Conservation (phyloP, 2,888 invertebrate genomes). For the Nomada ferruginata region DNA sequence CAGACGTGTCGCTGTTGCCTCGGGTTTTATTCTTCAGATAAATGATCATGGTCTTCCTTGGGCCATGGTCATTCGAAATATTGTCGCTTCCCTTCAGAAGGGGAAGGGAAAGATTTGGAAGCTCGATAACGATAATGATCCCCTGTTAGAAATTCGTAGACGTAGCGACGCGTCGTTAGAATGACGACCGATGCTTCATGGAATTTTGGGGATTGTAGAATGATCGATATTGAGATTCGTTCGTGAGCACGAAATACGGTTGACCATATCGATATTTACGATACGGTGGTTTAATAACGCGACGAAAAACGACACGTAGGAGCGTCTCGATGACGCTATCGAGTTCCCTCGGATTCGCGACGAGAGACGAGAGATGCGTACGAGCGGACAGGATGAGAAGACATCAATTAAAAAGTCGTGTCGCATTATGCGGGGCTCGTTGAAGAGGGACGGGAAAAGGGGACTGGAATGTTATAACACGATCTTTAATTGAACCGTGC, state of each 20-base stretch:
- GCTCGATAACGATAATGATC: not conserved
- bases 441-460: constrained; percentile 17
- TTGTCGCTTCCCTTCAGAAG: not conserved
- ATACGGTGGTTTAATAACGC: constrained; percentile 14
- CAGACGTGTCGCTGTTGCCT: constrained; percentile 46
- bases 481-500: constrained; percentile 56
- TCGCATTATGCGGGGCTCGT: constrained; percentile 51
- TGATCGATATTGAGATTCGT: not conserved
- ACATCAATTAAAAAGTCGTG: constrained; percentile 61
- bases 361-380: not conserved
- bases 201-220: constrained; percentile 14
- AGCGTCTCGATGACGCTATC: constrained; percentile 41
- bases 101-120: not conserved
- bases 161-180: not conserved
- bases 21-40: constrained; percentile 32
- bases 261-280: constrained; percentile 24
- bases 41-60: constrained; percentile 19
- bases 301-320: constrained; percentile 31
- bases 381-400: constrained; percentile 16
- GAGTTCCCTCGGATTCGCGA: constrained; percentile 15
- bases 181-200: no score
- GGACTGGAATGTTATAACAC: constrained; percentile 47
- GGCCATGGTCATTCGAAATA: not conserved
- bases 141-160: not conserved
- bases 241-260: not conserved